Evolutionary conservation across 2,888 invertebrate genomes (phyloP), one percentile per base, ranked within the genome.

Genomic region (Metellina segmentata): DNA sequence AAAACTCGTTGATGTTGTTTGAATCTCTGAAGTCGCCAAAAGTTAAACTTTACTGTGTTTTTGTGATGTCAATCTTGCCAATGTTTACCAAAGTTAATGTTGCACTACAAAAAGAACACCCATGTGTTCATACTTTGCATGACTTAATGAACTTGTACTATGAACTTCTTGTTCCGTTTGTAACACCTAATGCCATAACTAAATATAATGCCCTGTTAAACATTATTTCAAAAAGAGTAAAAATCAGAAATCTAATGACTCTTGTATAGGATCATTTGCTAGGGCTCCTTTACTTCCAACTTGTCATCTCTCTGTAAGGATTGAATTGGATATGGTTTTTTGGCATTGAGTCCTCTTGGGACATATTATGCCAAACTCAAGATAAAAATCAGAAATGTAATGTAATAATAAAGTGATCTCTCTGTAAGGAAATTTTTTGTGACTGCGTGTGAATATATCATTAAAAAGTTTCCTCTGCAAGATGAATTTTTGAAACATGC

Each of bases 71-170:
- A 75, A 20, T 34, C 20, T 34, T 34, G 11, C n/a, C n/a, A 34
- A 9, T 75, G 48, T 75, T 75, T 34, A 75, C 19, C 48, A 75
- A 75, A 34, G 75, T 75, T 34, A 75, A 34, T 75, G 75, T 75
- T 19, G 20, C 75, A 7, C 75, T 75, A 9, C 75, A 75, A 75
- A 75, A 75, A 7, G 75, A 75, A 34, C 75, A 75, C 7, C 75
- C 75, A 7, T 75, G 34, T 75, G 48, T 75, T 5, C 75, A 75
- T 34, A 75, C 75, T 34, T 75, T 75, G 75, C 13, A 75, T 75
- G 75, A 75, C 20, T 75, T 75, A 34, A 75, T 75, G 75, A 75
- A 34, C 75, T 75, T 75, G 34, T 75, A 7, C 20, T 75, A 75
- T 34, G 75, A 75, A 34, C 34, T 75, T 8, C 11, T 53, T 8